phyloP scores from a whole-genome alignment of 1,140 invertebrate species.

The Pteromalus puparum region DNA sequence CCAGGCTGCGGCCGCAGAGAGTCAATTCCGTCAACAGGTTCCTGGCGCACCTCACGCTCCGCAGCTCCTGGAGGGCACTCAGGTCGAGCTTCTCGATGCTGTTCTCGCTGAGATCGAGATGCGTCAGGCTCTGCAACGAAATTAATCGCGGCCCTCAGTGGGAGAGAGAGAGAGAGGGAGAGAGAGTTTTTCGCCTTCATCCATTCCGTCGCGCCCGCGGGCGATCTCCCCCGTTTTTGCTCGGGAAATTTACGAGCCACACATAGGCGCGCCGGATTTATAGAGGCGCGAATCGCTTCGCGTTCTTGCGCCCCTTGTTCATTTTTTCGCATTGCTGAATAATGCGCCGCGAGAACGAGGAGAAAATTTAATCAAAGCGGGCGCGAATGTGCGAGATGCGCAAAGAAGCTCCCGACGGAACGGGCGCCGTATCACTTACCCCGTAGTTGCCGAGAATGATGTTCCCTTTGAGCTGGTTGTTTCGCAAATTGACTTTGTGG shows the following conservation, averaged over 20 bases:
- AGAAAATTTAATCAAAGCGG: too few species aligned
- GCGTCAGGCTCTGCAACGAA: constrained; percentile 79
- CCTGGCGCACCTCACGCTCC: constrained; percentile 83
- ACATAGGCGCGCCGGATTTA: constrained; percentile 14
- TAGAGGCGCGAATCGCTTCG: constrained; percentile 21
- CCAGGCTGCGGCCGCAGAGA: constrained; percentile 81
- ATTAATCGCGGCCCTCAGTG: too few species aligned
- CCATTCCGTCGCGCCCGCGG: neutral
- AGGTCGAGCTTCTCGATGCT: constrained; percentile 85
- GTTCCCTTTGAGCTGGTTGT: constrained; percentile 86
- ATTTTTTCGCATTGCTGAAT: neutral
- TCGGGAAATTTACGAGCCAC: constrained; percentile 25
- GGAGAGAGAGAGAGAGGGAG: too few species aligned
- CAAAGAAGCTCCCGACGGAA: neutral
- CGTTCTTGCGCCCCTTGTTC: neutral
- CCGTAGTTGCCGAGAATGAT: constrained; percentile 90
- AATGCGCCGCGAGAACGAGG: neutral
- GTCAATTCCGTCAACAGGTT: constrained; percentile 82
- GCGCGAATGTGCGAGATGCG: too few species aligned
- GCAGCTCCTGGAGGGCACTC: constrained; percentile 81
- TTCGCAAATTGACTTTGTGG: constrained; percentile 83
- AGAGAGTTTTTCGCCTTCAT: neutral
- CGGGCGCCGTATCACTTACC: constrained; percentile 76
- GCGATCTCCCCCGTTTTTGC: constrained; percentile 12
- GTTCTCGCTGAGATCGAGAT: constrained; percentile 88